Conservation (phyloP, 2,113 vertebrate genomes). For the Megaleporinus macrocephalus region DNA sequence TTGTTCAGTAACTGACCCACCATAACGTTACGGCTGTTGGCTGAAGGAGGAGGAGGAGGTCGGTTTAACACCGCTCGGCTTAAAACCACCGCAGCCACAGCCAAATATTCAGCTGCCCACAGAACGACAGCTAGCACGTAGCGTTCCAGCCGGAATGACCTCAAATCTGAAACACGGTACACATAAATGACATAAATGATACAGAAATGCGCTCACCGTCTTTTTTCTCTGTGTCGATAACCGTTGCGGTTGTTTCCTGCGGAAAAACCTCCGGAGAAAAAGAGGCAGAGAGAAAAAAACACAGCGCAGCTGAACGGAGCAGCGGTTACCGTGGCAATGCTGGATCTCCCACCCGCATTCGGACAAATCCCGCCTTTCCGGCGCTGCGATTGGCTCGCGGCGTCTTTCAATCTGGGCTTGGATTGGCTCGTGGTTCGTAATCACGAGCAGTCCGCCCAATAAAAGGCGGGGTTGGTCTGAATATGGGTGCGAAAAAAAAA, state of each 20-base stretch:
- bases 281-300: background rate
- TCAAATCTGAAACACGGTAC: background rate
- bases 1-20: background rate
- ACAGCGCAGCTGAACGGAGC: slow-evolving; percentile 37
- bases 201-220: background rate
- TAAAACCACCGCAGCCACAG: background rate
- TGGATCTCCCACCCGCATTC: slow-evolving; percentile 8
- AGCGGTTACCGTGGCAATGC: slow-evolving; percentile 53
- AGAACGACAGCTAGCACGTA: background rate
- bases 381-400: background rate
- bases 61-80: background rate
- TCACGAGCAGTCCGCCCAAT: background rate
- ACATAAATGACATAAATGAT: background rate
- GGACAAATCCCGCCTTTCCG: background rate
- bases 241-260: background rate
- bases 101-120: background rate
- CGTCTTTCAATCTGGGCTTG: background rate
- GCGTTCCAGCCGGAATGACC: background rate
- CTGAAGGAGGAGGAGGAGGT: background rate
- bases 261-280: background rate
- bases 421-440: background rate
- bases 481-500: background rate
- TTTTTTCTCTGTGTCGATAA: background rate
- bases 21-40: background rate
- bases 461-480: background rate